phyloP scores from a whole-genome alignment of 2,797 vertebrate genomes.

The Pachyuromys duprasi region DNA sequence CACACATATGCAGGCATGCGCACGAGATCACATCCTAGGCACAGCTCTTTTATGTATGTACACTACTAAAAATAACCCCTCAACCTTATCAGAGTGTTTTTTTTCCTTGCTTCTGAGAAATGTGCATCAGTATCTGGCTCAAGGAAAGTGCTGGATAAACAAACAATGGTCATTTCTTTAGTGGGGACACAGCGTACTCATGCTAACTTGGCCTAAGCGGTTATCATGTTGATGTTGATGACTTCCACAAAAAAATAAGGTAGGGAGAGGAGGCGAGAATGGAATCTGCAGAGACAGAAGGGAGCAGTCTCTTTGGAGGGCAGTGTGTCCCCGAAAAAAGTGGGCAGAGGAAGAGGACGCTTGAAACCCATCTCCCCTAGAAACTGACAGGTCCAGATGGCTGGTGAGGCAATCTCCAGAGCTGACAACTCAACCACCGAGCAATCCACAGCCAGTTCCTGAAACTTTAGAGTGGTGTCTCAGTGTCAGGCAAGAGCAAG shows the following conservation, averaged over 20 bases:
- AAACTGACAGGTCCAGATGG: conserved; percentile 17
- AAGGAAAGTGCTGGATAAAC: neutral
- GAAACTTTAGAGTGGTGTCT: neutral
- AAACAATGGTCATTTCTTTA: neutral
- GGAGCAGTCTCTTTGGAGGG: neutral
- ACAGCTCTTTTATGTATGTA: neutral
- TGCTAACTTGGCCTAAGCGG: neutral
- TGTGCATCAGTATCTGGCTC: rapidly evolving
- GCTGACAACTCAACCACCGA: neutral
- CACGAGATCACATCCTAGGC: neutral
- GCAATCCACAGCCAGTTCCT: neutral
- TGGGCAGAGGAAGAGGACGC: neutral
- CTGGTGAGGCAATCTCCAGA: neutral
- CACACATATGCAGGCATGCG: too few species aligned
- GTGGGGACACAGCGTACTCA: neutral
- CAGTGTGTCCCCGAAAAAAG: neutral
- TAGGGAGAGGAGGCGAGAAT: neutral
- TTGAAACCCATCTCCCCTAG: neutral
- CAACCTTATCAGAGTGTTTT: neutral
- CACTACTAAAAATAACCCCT: neutral
- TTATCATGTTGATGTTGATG: neutral
- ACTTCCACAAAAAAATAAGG: neutral
- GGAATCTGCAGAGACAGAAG: neutral
- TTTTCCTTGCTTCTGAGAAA: neutral
- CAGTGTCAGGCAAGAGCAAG: neutral